Evolutionary conservation across 2,797 vertebrate species (phyloP), one percentile per base, ranked within the genome.

Genomic region (Cyclopterus lumpus): DNA sequence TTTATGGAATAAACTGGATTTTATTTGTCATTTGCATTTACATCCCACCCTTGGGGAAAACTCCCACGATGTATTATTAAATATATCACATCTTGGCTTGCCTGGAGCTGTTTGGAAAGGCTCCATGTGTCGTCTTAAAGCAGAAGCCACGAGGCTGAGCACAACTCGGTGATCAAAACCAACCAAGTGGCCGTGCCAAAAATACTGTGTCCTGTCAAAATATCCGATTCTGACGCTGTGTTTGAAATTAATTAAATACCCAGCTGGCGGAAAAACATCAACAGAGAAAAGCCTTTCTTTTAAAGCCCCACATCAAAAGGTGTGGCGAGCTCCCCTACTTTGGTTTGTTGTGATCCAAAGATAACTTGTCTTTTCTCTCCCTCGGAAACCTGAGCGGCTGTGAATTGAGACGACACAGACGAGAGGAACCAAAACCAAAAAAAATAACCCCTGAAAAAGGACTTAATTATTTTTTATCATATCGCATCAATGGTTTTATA

Each of bases 231-330:
- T 85, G 79, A 84, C 79, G 83, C 80, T 70, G 74, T 71, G 79
- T 86, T 85, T 78, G 88, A 87, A 92, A 91, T 83, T 90, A 90
- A 93, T 93, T 93, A 92, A 94, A 93, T 77, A 90, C 61, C 67
- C 80, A 71, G 83, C 80, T 91, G 79, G 82, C 63, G 75, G 73
- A 87, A 89, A 53, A 90, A 90, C 78, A 85, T 80, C 81, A 89
- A 64, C 72, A 73, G 73, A 90, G 83, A 94, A 94, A 92, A 92
- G 86, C 86, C 90, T 80, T 3, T 38, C 62, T 8, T 73, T 81
- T 67, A 61, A 84, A 76, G 57, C 40, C 58, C 15, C 71, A 90
- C 79, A 88, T 92, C 88, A 90, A 87, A n/a, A 93, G 81, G 59
- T 77, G 80, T 77, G 86, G 86, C 77, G 9, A 81, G 79, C 71